Evolutionary conservation across 2,888 invertebrate species (phyloP).

Genomic region (Syritta pipiens): DNA sequence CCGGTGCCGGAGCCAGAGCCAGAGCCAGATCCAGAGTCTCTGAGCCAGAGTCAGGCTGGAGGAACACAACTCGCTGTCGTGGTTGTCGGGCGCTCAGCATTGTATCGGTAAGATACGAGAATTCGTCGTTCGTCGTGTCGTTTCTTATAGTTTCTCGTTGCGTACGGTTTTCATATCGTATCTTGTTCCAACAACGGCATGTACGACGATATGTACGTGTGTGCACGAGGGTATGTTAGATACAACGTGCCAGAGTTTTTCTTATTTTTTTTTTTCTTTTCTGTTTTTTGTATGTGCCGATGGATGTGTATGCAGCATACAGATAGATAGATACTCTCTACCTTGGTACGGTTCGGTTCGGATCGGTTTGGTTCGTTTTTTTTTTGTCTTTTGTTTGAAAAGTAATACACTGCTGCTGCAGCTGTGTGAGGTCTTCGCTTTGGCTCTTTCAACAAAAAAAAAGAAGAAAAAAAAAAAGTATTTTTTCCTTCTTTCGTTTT

Average conservation of each 20-base stretch:
- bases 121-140: conserved; percentile 41
- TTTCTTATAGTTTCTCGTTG: conserved; percentile 64
- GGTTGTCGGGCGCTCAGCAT: background rate
- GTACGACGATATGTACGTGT: conserved; percentile 19
- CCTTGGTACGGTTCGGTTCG: conserved; percentile 51
- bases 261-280: too few relatives aligned
- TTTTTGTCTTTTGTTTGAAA: conserved; percentile 64
- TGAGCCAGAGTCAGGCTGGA: conserved; percentile 7
- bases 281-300: conserved; percentile 15
- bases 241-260: conserved; percentile 34
- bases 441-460: conserved; percentile 55
- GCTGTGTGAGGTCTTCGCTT: conserved; percentile 67
- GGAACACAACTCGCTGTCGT: conserved; percentile 28
- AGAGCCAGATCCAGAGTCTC: conserved; percentile 1
- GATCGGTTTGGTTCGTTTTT: conserved; percentile 18
- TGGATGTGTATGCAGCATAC: background rate
- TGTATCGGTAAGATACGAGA: conserved; percentile 46
- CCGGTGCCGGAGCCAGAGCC: background rate
- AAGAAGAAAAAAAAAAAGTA: too few relatives aligned
- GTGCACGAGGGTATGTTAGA: conserved; percentile 57
- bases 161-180: conserved; percentile 48
- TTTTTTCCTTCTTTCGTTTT: conserved; percentile 4
- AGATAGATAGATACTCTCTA: conserved; percentile 10
- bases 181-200: conserved; percentile 47
- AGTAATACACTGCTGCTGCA: conserved; percentile 64